Percentiles rank a stretch among this genome's conserved stretches.
These are phyloP conservation scores for Mustela nigripes DNA, from an alignment of 2,113 vertebrate genomes.

Conservation along the genomic window DNA sequence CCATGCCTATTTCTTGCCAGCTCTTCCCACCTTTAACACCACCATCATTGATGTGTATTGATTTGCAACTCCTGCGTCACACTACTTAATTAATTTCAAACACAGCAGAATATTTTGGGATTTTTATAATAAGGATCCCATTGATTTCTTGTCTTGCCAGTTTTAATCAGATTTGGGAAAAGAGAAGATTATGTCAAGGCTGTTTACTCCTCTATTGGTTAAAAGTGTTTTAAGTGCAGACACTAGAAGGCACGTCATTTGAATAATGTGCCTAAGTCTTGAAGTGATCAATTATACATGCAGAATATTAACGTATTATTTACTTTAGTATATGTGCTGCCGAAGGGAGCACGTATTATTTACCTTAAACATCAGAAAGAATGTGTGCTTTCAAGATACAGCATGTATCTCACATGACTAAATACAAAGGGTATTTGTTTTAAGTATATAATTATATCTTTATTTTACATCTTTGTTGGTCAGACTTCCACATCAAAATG, in stretches of 20 bases:
- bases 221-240: constrained; percentile 51
- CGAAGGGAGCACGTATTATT: neutral
- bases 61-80: constrained; percentile 25
- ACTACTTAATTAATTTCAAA: constrained; percentile 80
- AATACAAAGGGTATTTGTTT: neutral
- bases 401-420: neutral
- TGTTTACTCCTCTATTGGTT: constrained; percentile 57
- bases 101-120: constrained; percentile 63
- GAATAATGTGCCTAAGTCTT: constrained; percentile 39
- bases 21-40: constrained; percentile 44
- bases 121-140: constrained; percentile 54
- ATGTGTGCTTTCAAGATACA: neutral
- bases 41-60: constrained; percentile 73
- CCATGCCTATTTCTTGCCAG: neutral
- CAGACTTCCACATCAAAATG: constrained; percentile 26
- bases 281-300: constrained; percentile 32
- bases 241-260: constrained; percentile 45
- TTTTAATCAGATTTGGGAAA: constrained; percentile 77
- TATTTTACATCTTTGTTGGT: constrained; percentile 36
- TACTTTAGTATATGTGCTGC: neutral
- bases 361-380: constrained; percentile 39
- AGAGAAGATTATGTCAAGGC: constrained; percentile 67
- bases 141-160: constrained; percentile 67
- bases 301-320: neutral
- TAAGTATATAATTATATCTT: neutral